phyloP scores from a whole-genome alignment of 2,113 vertebrate genomes.

The Chloropsis hardwickii region DNA sequence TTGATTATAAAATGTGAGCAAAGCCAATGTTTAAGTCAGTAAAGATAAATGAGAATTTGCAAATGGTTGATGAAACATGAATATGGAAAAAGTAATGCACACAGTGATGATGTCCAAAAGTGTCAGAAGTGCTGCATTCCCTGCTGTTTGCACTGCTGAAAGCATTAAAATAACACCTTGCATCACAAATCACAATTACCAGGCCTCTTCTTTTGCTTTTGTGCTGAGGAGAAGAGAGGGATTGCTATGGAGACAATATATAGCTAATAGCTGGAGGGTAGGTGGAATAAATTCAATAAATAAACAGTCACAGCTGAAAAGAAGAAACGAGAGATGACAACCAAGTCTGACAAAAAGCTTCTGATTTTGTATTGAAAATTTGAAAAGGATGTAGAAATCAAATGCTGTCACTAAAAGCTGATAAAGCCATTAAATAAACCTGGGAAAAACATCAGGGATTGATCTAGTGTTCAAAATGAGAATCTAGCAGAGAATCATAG shows the following conservation, averaged over 20 bases:
- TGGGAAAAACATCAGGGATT: background rate
- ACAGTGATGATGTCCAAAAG: background rate
- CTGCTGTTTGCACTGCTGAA: conserved; percentile 4
- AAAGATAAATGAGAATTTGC: conserved; percentile 43
- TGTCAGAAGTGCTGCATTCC: background rate
- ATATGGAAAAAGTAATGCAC: background rate
- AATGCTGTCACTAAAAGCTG: background rate
- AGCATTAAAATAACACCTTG: conserved; percentile 42
- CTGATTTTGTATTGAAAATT: conserved; percentile 38
- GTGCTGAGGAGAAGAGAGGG: background rate
- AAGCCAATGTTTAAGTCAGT: conserved; percentile 32
- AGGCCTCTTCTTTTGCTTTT: conserved; percentile 4
- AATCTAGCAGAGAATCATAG: background rate
- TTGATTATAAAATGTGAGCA: conserved; percentile 1
- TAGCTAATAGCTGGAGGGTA: conserved; percentile 49
- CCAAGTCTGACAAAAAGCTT: conserved; percentile 6
- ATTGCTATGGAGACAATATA: conserved; percentile 66
- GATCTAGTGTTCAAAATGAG: background rate
- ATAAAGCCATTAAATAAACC: background rate
- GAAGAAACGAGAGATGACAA: background rate
- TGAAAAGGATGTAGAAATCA: conserved; percentile 4
- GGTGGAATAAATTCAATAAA: conserved; percentile 57
- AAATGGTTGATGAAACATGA: conserved; percentile 19
- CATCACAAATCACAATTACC: conserved; percentile 47
- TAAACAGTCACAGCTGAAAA: conserved; percentile 40